Conservation (phyloP, 2,888 invertebrate species). For the Lissonota sp. region DNA sequence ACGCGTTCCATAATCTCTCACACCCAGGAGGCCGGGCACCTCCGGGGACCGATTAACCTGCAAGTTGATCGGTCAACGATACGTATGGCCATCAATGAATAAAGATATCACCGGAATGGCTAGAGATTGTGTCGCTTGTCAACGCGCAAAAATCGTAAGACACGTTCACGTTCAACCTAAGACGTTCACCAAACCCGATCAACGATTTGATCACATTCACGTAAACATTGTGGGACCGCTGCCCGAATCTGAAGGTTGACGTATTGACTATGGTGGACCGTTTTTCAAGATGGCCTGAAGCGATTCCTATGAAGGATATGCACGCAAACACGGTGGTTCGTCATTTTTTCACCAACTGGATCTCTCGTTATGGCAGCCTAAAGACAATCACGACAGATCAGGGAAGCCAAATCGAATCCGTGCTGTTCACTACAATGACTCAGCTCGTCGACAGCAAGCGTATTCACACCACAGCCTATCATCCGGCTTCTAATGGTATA, state of each 20-base stretch:
- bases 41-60: too few relatives aligned
- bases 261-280: constrained; percentile 79
- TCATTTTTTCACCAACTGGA: constrained; percentile 54
- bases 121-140: constrained; percentile 69
- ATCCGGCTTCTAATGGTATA: constrained; percentile 55
- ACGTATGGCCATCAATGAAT: constrained; percentile 79
- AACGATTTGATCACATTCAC: constrained; percentile 76
- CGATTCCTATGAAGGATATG: constrained; percentile 18
- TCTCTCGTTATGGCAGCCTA: constrained; percentile 60
- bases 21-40: background rate
- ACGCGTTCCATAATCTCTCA: background rate
- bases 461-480: constrained; percentile 46
- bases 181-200: constrained; percentile 67
- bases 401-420: constrained; percentile 68
- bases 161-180: constrained; percentile 73
- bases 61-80: constrained; percentile 75
- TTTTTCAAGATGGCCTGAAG: constrained; percentile 70
- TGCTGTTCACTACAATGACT: constrained; percentile 58
- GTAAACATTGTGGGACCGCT: constrained; percentile 75
- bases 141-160: constrained; percentile 75
- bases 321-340: constrained; percentile 64
- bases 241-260: constrained; percentile 2
- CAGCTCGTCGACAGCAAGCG: constrained; percentile 35
- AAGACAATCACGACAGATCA: constrained; percentile 66
- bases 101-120: constrained; percentile 74